Conservation (phyloP, 2,113 vertebrate species). For the Cephalophus harveyi region DNA sequence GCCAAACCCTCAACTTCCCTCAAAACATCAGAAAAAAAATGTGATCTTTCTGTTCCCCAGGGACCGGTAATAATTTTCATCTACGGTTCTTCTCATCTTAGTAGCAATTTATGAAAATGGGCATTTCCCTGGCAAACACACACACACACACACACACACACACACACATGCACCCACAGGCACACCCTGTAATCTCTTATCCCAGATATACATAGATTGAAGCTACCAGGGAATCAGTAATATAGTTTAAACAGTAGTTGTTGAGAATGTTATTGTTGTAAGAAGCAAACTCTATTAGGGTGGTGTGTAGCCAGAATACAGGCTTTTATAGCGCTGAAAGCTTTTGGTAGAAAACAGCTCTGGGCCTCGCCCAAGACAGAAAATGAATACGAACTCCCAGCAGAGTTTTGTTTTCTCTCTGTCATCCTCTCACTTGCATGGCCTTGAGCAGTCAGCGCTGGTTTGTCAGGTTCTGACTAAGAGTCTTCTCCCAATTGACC, state of each 20-base stretch:
- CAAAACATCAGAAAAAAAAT: slow-evolving; percentile 43
- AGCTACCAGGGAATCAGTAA: neutral
- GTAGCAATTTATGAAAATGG: neutral
- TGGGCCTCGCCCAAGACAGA: neutral
- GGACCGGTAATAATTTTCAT: slow-evolving; percentile 2
- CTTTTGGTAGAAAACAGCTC: neutral
- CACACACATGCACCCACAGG: neutral
- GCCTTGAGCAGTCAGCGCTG: neutral
- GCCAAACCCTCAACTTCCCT: slow-evolving; percentile 60
- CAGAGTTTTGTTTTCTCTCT: neutral
- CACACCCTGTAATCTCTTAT: neutral
- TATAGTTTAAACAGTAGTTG: neutral
- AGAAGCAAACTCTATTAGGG: neutral
- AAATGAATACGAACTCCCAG: neutral
- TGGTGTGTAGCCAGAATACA: neutral
- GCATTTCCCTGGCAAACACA: neutral
- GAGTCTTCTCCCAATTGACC: neutral
- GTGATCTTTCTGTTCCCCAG: slow-evolving; percentile 31
- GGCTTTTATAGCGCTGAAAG: neutral
- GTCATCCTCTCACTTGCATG: neutral
- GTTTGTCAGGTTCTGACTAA: neutral
- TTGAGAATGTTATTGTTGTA: neutral
- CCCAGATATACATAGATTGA: neutral
- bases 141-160: neutral
- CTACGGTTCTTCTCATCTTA: neutral